These are phyloP conservation scores for Ascaphus truei DNA, from an alignment of 2,113 vertebrate genomes.

Conservation along the genomic window DNA sequence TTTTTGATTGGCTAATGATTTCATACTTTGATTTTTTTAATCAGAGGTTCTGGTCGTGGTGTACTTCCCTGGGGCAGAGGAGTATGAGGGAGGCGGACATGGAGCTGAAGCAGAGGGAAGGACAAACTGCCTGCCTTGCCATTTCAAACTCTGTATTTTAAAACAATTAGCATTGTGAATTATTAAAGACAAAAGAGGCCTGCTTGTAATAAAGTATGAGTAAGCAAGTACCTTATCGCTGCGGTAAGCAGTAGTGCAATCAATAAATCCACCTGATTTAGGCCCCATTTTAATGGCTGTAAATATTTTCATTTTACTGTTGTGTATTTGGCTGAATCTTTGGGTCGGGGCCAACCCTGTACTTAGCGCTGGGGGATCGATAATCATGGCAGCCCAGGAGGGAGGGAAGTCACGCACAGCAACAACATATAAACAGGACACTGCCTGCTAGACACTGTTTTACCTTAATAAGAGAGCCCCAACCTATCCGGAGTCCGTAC, in stretches of 20 bases:
- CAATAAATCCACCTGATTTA: slow-evolving; percentile 47
- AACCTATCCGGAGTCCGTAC: too few species aligned
- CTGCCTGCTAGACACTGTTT: not conserved
- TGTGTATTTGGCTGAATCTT: slow-evolving; percentile 39
- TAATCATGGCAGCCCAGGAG: slow-evolving; percentile 1
- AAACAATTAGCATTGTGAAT: slow-evolving; percentile 56
- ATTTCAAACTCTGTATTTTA: slow-evolving; percentile 41
- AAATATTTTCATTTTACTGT: slow-evolving; percentile 43
- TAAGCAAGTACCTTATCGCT: slow-evolving; percentile 62
- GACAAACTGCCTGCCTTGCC: slow-evolving; percentile 35
- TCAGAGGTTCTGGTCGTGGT: not conserved
- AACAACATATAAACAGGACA: slow-evolving; percentile 15
- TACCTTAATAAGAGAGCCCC: too few species aligned
- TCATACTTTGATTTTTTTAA: not conserved
- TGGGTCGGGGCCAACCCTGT: slow-evolving; percentile 31
- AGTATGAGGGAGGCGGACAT: not conserved
- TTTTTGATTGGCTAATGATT: not conserved
- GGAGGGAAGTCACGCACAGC: not conserved
- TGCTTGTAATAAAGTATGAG: slow-evolving; percentile 67
- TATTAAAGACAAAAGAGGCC: slow-evolving; percentile 53
- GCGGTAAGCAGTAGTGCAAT: slow-evolving; percentile 51
- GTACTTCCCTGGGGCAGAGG: not conserved
- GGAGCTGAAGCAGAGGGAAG: not conserved
- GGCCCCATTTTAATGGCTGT: slow-evolving; percentile 42
- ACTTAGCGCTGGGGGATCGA: slow-evolving; percentile 27